Percentiles rank a stretch among this genome's conserved stretches.
Conservation (phyloP, 1,140 invertebrate species). For the Lamellibrachia luymesi region DNA sequence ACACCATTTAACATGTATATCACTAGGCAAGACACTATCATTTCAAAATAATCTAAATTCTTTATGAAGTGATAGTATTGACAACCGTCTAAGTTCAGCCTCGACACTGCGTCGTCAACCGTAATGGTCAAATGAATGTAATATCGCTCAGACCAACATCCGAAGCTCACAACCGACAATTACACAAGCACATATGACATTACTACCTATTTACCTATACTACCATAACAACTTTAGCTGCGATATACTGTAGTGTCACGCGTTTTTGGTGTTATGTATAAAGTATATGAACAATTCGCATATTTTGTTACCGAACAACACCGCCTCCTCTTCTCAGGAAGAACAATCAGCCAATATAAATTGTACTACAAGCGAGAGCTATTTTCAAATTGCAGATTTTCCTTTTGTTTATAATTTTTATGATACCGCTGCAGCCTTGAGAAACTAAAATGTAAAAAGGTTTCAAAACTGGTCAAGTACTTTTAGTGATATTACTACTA, state of each 20-base stretch:
- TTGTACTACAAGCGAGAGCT: no score
- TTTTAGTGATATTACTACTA: no score
- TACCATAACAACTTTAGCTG: neutral
- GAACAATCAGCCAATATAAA: no score
- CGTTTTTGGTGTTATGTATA: neutral
- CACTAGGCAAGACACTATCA: no score
- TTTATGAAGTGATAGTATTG: neutral
- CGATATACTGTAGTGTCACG: neutral
- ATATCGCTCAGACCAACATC: neutral
- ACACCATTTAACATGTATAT: no score
- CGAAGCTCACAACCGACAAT: neutral
- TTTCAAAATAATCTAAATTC: no score
- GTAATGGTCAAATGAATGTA: constrained; percentile 16
- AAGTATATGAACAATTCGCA: neutral
- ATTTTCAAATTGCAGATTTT: no score
- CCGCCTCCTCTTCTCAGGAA: neutral
- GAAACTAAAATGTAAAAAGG: no score
- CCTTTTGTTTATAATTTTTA: no score
- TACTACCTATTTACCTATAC: neutral
- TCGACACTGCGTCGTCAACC: neutral
- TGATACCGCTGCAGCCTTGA: no score
- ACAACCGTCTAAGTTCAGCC: neutral
- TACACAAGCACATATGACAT: neutral
- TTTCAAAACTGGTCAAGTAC: no score
- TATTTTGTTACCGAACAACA: neutral